Evolutionary conservation across 2,797 vertebrate genomes (phyloP).

Genomic region (Gambusia yucatana): DNA sequence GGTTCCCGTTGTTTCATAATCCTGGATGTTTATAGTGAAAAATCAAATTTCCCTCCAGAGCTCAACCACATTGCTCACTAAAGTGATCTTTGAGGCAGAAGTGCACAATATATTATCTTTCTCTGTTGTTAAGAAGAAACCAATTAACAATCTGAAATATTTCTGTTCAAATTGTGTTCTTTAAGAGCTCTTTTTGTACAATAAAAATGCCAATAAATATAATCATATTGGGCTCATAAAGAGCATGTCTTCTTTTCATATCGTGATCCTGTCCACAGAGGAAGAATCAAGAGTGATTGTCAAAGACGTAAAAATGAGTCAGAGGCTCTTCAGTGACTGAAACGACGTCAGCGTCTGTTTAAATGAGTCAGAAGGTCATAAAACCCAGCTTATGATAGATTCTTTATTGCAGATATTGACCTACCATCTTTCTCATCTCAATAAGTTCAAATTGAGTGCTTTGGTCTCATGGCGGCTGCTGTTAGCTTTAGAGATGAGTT

Average conservation of each 20-base stretch:
- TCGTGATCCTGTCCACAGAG: constrained; percentile 24
- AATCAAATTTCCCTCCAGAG: background rate
- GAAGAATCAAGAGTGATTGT: constrained; percentile 18
- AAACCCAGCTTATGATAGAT: constrained; percentile 20
- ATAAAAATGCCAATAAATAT: background rate
- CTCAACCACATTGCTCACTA: background rate
- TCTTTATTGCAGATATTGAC: constrained; percentile 44
- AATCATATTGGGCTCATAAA: background rate
- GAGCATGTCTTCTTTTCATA: constrained; percentile 27
- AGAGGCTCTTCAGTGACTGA: constrained; percentile 11
- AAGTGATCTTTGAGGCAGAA: background rate
- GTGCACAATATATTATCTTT: background rate
- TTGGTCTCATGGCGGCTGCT: background rate
- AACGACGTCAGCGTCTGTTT: constrained; percentile 54
- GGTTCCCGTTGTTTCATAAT: background rate
- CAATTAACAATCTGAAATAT: background rate
- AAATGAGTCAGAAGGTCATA: constrained; percentile 37
- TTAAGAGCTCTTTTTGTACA: background rate
- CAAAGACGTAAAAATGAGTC: constrained; percentile 30
- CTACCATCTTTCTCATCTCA: constrained; percentile 13
- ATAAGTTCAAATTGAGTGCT: constrained; percentile 6
- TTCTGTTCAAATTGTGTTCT: background rate
- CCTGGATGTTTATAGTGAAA: background rate
- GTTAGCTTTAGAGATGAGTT: constrained; percentile 1
- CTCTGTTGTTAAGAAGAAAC: background rate